Conservation (phyloP, 2,797 vertebrate species). For the Gymnopithys bicolor region DNA sequence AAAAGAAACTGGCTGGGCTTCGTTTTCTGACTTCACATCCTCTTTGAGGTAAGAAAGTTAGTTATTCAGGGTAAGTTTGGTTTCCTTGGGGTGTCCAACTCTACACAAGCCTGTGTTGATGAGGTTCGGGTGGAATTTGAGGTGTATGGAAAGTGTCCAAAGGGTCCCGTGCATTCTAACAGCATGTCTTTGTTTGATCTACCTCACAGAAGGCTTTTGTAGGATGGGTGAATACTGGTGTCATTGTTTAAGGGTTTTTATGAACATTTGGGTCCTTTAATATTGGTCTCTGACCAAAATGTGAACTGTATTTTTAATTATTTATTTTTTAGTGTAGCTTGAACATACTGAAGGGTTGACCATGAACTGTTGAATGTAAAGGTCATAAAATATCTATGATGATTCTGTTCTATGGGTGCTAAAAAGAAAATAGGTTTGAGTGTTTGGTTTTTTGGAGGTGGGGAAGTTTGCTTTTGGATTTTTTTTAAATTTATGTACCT, state of each 20-base stretch:
- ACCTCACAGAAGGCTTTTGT: neutral
- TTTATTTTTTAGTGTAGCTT: neutral
- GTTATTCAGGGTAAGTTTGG: neutral
- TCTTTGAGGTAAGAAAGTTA: constrained; percentile 81
- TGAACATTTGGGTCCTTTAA: neutral
- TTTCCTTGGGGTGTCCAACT: neutral
- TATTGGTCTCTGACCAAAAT: neutral
- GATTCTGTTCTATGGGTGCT: neutral
- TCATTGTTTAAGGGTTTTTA: neutral
- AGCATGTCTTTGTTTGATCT: neutral
- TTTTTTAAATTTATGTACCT: neutral
- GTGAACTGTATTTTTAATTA: neutral
- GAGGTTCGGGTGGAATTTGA: neutral
- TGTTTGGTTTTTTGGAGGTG: neutral
- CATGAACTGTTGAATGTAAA: neutral
- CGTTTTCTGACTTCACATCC: constrained; percentile 91
- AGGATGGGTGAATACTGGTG: neutral
- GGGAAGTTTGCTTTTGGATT: neutral
- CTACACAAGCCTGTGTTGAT: neutral
- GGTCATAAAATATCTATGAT: neutral
- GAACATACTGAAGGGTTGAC: neutral
- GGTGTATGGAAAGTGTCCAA: neutral
- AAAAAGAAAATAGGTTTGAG: neutral
- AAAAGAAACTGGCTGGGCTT: constrained; percentile 91
- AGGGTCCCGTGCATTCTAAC: rapidly evolving